These are phyloP conservation scores for Drosophila antonietae DNA, from an alignment of 2,888 invertebrate genomes.

Conservation along the genomic window DNA sequence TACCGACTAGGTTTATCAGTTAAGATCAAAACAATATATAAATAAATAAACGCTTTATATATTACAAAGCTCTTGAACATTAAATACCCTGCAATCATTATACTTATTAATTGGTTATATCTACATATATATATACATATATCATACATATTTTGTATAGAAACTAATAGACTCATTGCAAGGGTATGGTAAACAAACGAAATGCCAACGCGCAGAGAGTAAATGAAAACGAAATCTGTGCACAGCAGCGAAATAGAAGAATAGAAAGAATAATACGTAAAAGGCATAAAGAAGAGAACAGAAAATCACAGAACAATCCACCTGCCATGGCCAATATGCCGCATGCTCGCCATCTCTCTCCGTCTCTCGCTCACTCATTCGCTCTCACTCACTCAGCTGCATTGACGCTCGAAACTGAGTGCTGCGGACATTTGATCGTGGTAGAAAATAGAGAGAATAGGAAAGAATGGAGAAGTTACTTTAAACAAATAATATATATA, in stretches of 20 bases:
- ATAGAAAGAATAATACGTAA: slow-evolving; percentile 19
- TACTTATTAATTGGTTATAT: no score
- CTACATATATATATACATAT: no score
- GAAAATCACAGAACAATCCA: slow-evolving; percentile 49
- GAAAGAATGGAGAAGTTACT: neutral
- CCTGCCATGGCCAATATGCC: slow-evolving; percentile 50
- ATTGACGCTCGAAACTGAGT: slow-evolving; percentile 2
- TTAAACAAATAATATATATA: neutral
- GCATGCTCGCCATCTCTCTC: slow-evolving; percentile 6
- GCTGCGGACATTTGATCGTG: slow-evolving; percentile 39
- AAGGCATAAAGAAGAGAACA: slow-evolving; percentile 29
- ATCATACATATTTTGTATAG: neutral
- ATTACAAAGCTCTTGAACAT: neutral
- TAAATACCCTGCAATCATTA: no score
- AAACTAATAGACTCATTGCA: neutral
- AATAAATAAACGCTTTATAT: neutral
- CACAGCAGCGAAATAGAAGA: slow-evolving; percentile 17
- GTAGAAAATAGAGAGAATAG: neutral
- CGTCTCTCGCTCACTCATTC: neutral
- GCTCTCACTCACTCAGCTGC: neutral
- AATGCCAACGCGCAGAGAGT: slow-evolving; percentile 19
- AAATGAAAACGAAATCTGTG: slow-evolving; percentile 34
- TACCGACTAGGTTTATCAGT: neutral
- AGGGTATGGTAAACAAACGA: slow-evolving; percentile 33
- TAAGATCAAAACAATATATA: neutral